These are phyloP conservation scores for Poecilia picta DNA, from an alignment of 2,797 vertebrate species.

Conservation along the genomic window DNA sequence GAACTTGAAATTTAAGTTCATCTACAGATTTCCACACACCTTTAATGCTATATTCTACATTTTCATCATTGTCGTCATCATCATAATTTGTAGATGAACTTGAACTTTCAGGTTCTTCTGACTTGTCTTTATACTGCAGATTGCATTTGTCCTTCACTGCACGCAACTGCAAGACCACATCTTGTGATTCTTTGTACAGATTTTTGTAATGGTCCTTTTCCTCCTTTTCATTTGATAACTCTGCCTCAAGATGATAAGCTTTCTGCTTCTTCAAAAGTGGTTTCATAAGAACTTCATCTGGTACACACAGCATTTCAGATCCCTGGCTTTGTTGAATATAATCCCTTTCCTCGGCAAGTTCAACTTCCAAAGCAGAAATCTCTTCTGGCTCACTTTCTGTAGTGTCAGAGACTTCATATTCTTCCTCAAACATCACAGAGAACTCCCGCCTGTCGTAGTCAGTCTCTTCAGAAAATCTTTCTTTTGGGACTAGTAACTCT, in stretches of 20 bases:
- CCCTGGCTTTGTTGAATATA: too few species aligned
- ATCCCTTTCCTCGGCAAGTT: neutral
- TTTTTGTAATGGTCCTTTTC: neutral
- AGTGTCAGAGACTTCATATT: neutral
- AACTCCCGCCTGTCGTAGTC: accelerated
- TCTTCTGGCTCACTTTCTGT: neutral
- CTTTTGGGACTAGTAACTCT: too few species aligned
- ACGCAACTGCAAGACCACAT: neutral
- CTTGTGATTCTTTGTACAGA: neutral
- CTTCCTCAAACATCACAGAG: neutral
- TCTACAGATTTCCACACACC: neutral
- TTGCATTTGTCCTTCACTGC: neutral
- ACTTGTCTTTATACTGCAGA: neutral
- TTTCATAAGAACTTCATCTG: too few species aligned
- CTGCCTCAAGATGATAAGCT: neutral
- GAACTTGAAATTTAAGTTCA: neutral
- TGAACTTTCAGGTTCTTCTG: neutral
- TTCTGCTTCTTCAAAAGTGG: neutral
- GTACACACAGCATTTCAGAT: too few species aligned
- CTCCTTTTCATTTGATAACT: neutral
- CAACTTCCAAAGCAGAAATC: neutral
- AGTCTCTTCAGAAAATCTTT: neutral
- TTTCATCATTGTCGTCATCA: neutral
- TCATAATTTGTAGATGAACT: neutral
- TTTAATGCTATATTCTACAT: neutral